These are phyloP conservation scores for Hexactinellida sp. DNA, from an alignment of 37 sponge, comb jelly and placozoan species.

Conservation along the genomic window DNA sequence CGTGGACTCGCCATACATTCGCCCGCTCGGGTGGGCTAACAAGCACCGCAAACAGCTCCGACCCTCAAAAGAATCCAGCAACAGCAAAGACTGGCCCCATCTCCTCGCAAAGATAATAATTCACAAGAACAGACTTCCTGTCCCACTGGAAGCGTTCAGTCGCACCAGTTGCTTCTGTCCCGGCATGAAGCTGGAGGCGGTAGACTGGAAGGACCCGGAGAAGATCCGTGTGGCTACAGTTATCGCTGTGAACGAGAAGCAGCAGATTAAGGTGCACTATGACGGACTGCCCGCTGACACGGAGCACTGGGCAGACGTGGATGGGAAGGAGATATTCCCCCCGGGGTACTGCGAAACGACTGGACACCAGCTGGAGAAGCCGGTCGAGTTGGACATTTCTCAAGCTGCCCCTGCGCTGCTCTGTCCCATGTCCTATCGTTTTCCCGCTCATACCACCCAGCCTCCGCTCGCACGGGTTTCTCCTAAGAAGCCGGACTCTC, in stretches of 20 bases:
- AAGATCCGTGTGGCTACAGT: not conserved
- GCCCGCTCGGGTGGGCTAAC: not conserved
- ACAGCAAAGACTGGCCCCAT: not conserved
- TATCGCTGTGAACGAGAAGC: not conserved
- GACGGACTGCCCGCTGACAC: not conserved
- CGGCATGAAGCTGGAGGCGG: not conserved
- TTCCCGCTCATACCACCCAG: no score
- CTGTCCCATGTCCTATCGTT: no score
- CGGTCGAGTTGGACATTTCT: not conserved
- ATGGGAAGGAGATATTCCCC: constrained; percentile 1
- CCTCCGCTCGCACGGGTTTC: not conserved
- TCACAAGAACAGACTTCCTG: constrained; percentile 10
- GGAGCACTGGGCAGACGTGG: not conserved
- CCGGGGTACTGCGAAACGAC: not conserved
- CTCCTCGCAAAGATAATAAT: not conserved
- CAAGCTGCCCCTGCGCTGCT: not conserved
- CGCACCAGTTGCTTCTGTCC: not conserved
- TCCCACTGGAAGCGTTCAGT: not conserved
- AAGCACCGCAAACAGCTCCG: not conserved
- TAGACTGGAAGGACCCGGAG: not conserved
- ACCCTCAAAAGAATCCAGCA: constrained; percentile 8
- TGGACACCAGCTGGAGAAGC: not conserved
- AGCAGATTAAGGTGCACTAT: not conserved
- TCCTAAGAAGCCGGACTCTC: not conserved
- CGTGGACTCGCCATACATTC: not conserved